Evolutionary conservation across 2,113 vertebrate genomes (phyloP).

Genomic region (Protobothrops flavoviridis): DNA sequence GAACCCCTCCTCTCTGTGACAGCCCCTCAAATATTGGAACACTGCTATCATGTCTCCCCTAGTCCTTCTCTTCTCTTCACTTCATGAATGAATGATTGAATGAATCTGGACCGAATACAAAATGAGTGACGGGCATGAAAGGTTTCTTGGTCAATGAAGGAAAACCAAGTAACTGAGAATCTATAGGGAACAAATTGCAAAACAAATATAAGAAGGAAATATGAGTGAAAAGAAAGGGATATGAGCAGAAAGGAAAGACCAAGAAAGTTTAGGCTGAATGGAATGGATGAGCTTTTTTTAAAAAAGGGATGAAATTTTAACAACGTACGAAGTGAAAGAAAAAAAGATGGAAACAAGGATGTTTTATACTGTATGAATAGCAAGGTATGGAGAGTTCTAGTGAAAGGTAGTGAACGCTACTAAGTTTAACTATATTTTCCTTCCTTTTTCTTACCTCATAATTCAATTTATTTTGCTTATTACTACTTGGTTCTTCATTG

Average conservation of each 20-base stretch:
- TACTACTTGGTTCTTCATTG: neutral
- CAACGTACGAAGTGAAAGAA: neutral
- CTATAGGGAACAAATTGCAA: neutral
- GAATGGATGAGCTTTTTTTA: neutral
- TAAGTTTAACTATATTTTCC: neutral
- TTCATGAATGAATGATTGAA: neutral
- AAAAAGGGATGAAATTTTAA: neutral
- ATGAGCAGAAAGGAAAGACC: neutral
- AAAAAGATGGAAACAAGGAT: neutral
- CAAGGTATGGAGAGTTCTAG: neutral
- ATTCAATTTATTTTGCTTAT: neutral
- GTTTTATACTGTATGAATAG: neutral
- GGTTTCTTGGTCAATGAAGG: neutral
- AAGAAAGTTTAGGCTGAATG: neutral
- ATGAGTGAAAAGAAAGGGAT: neutral
- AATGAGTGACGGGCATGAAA: neutral
- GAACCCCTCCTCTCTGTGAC: no score
- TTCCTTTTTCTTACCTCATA: neutral
- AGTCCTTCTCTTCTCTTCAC: no score
- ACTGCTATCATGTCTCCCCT: no score
- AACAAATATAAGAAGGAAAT: neutral
- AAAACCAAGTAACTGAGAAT: neutral
- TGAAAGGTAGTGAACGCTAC: neutral
- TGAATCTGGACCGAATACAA: neutral
- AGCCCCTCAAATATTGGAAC: no score